These are phyloP conservation scores for Thysanoteuthis rhombus DNA, from an alignment of 2,888 invertebrate genomes.

Conservation along the genomic window DNA sequence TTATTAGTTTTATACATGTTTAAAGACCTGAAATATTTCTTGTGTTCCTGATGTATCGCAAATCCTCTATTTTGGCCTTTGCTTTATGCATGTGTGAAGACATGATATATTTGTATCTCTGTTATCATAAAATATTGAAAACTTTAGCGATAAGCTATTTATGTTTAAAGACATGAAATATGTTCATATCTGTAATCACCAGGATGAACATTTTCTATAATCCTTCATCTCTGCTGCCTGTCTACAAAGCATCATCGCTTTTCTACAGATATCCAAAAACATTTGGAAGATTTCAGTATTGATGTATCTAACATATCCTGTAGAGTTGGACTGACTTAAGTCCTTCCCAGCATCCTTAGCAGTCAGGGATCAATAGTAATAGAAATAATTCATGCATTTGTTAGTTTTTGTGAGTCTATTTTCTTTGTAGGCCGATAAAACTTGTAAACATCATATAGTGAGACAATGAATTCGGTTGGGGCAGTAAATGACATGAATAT, in stretches of 20 bases:
- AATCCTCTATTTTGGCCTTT: no score
- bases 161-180: background rate
- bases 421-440: background rate
- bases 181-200: background rate
- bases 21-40: no score
- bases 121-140: no score
- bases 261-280: background rate
- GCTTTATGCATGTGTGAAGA: no score
- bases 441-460: background rate
- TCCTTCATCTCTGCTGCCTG: background rate
- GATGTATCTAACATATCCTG: background rate
- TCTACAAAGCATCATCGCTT: background rate
- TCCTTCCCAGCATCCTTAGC: background rate
- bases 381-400: background rate
- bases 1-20: no score
- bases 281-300: background rate
- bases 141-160: background rate
- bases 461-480: background rate
- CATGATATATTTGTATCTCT: no score
- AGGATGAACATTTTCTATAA: background rate
- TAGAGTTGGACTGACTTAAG: background rate
- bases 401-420: background rate
- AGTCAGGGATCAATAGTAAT: background rate
- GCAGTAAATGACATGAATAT: background rate
- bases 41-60: no score